A percentile compares a stretch with the other conserved stretches of the same genome.
Conservation (phyloP, 2,113 vertebrate genomes). For the Tetrax tetrax region DNA sequence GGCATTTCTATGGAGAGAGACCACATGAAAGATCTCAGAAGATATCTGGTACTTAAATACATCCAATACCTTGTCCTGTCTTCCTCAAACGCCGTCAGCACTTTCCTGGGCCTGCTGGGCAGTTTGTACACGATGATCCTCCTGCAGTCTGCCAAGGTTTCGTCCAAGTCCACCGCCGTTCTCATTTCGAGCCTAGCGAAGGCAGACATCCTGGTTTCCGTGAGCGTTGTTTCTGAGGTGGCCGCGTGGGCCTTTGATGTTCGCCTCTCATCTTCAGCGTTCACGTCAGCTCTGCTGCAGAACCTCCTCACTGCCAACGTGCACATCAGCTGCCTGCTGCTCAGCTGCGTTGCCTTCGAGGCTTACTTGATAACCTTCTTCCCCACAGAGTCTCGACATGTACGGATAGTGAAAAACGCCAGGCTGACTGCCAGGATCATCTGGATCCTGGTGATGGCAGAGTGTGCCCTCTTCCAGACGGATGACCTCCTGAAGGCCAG, state of each 20-base stretch:
- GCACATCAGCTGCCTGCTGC: slow-evolving; percentile 74
- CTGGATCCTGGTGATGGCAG: slow-evolving; percentile 64
- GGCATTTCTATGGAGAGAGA: slow-evolving; percentile 47
- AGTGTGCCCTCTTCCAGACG: slow-evolving; percentile 57
- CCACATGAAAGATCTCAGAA: slow-evolving; percentile 73
- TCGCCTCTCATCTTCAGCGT: background rate
- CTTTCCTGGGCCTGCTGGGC: slow-evolving; percentile 72
- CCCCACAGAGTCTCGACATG: slow-evolving; percentile 63
- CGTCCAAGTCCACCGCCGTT: slow-evolving; percentile 78
- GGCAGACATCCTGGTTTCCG: slow-evolving; percentile 65
- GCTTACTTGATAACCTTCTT: slow-evolving; percentile 77
- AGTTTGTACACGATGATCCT: slow-evolving; percentile 64
- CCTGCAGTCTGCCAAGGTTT: slow-evolving; percentile 74
- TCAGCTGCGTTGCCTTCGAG: slow-evolving; percentile 79
- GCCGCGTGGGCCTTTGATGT: background rate
- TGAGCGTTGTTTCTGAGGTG: background rate
- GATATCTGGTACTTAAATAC: slow-evolving; percentile 80
- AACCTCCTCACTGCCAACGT: slow-evolving; percentile 73
- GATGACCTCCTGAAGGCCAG: background rate
- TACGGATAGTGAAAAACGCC: slow-evolving; percentile 73
- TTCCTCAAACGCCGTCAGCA: slow-evolving; percentile 41
- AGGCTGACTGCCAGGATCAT: slow-evolving; percentile 42
- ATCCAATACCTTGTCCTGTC: slow-evolving; percentile 79
- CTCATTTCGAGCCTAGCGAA: slow-evolving; percentile 77
- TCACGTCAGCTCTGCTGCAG: background rate